Evolutionary conservation across 2,888 invertebrate genomes (phyloP).

Genomic region (Chymomyza procnemis): DNA sequence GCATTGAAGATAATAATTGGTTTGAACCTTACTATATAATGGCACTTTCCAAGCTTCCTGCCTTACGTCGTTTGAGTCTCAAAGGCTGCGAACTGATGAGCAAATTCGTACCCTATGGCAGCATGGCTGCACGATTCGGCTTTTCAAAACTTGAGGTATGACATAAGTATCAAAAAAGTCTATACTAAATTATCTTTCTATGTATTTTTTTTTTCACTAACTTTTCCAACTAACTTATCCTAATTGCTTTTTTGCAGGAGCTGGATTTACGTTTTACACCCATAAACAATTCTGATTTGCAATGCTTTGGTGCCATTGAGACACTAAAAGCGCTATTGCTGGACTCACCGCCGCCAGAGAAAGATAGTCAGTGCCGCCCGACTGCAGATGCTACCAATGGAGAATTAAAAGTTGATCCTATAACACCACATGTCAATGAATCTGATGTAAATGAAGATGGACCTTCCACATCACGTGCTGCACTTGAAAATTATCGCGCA

Average conservation of each 20-base stretch:
- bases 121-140: conserved; percentile 86
- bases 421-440: conserved; percentile 20
- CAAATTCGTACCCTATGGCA: conserved; percentile 88
- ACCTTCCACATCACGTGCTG: conserved; percentile 58
- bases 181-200: background rate
- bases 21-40: conserved; percentile 86
- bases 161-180: too few species aligned
- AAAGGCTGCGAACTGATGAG: conserved; percentile 83
- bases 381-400: conserved; percentile 35
- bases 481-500: conserved; percentile 55
- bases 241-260: conserved; percentile 71
- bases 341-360: conserved; percentile 70
- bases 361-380: background rate
- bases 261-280: conserved; percentile 81
- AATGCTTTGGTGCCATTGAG: conserved; percentile 80
- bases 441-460: conserved; percentile 52
- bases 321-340: conserved; percentile 80
- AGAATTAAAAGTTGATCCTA: conserved; percentile 27
- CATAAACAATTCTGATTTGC: conserved; percentile 82
- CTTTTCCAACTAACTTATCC: too few species aligned
- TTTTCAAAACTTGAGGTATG: conserved; percentile 78
- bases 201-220: too few species aligned
- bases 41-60: conserved; percentile 85
- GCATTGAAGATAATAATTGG: conserved; percentile 87
- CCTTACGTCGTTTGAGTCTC: conserved; percentile 82